Percentiles rank a stretch among this genome's conserved stretches.
phyloP scores from a whole-genome alignment of 2,888 invertebrate species.

The Caenorhabditis japonica region DNA sequence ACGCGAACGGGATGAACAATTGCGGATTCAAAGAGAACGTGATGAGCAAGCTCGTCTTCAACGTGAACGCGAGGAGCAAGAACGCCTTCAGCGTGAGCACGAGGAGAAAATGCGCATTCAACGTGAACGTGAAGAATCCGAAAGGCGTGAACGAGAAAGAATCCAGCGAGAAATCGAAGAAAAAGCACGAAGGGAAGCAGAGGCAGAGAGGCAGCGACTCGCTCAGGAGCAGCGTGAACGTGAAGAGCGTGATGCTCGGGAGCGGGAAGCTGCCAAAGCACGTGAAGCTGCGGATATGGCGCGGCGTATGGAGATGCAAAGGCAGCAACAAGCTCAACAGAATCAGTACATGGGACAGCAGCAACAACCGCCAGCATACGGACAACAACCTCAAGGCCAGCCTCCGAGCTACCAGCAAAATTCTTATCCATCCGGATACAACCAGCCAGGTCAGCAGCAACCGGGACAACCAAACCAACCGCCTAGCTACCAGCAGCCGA shows the following conservation, averaged over 20 bases:
- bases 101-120: slow-evolving; percentile 2
- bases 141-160: neutral
- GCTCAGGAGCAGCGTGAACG: neutral
- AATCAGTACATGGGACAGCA: slow-evolving; percentile 31
- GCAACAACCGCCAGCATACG: slow-evolving; percentile 11
- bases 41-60: slow-evolving; percentile 15
- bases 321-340: slow-evolving; percentile 5
- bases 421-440: slow-evolving; percentile 21
- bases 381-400: slow-evolving; percentile 24
- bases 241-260: slow-evolving; percentile 3
- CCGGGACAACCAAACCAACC: slow-evolving; percentile 11
- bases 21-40: slow-evolving; percentile 10
- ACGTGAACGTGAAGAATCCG: neutral
- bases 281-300: neutral
- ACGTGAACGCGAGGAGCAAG: slow-evolving; percentile 4
- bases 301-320: neutral
- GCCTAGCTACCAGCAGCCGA: slow-evolving; percentile 29
- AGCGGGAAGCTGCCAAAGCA: neutral
- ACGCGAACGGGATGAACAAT: neutral
- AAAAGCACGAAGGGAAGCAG: no score
- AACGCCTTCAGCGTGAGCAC: slow-evolving; percentile 4
- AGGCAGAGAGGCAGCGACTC: neutral
- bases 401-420: slow-evolving; percentile 34
- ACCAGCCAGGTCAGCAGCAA: slow-evolving; percentile 9
- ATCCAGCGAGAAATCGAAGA: neutral